These are phyloP conservation scores for Bombus sylvicola DNA, from an alignment of 1,140 invertebrate species.

Conservation along the genomic window DNA sequence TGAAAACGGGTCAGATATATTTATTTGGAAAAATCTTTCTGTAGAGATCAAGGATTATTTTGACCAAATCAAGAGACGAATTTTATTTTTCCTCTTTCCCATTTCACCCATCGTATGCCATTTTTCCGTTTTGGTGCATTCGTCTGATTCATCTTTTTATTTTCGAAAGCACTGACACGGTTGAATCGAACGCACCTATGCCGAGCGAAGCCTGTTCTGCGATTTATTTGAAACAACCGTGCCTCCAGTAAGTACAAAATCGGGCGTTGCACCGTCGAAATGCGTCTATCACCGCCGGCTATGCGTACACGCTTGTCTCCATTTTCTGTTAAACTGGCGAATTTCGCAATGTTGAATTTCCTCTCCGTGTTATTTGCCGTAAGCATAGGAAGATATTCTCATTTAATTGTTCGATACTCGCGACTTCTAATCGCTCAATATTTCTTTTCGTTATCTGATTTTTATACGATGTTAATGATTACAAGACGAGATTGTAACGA, in stretches of 20 bases:
- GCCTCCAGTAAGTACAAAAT: slow-evolving; percentile 71
- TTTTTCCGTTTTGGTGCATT: not conserved
- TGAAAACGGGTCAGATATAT: not conserved
- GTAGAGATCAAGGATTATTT: slow-evolving; percentile 21
- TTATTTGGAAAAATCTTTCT: not conserved
- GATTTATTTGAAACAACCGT: slow-evolving; percentile 75
- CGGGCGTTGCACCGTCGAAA: slow-evolving; percentile 27
- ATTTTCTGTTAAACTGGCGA: not conserved
- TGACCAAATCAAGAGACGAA: slow-evolving; percentile 14
- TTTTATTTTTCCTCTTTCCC: not conserved
- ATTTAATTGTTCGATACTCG: not conserved
- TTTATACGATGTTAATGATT: not conserved
- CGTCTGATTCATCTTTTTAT: slow-evolving; percentile 20
- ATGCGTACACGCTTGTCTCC: slow-evolving; percentile 27
- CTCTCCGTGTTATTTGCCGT: too few relatives aligned
- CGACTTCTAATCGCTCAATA: not conserved
- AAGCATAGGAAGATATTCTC: not conserved
- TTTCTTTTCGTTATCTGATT: not conserved
- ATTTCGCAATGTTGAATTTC: not conserved
- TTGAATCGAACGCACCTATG: not conserved
- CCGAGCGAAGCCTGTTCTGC: slow-evolving; percentile 20
- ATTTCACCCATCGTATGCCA: not conserved
- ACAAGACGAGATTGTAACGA: too few relatives aligned
- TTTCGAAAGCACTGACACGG: slow-evolving; percentile 32
- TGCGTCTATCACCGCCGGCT: slow-evolving; percentile 25